phyloP scores from a whole-genome alignment of 2,113 vertebrate species.

The Lucifuga dentata region DNA sequence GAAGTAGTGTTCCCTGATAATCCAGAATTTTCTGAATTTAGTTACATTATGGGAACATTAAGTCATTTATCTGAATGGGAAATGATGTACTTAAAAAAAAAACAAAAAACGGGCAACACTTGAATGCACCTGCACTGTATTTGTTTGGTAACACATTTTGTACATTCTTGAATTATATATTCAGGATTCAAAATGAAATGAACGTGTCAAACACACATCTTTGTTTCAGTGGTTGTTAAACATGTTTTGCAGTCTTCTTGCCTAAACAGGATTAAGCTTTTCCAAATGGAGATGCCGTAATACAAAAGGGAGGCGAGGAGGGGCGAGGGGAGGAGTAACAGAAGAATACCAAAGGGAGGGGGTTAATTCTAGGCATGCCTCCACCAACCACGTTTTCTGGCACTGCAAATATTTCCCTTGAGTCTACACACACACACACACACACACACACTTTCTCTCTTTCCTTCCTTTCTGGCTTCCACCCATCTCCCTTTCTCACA shows the following conservation, averaged over 20 bases:
- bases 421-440: slow-evolving; percentile 26
- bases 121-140: neutral
- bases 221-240: slow-evolving; percentile 2
- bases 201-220: slow-evolving; percentile 9
- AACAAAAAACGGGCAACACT: no score
- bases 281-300: slow-evolving; percentile 30
- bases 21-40: no score
- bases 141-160: no score
- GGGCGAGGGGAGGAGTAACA: slow-evolving; percentile 13
- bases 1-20: no score
- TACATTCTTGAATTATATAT: no score
- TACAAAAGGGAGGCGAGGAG: neutral
- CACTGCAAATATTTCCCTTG: slow-evolving; percentile 22
- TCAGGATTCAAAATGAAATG: neutral
- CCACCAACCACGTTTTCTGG: slow-evolving; percentile 32
- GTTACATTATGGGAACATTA: no score
- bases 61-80: no score
- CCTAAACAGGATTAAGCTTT: slow-evolving; percentile 37
- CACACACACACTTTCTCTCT: neutral
- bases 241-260: slow-evolving; percentile 15
- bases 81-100: no score
- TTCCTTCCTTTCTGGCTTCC: slow-evolving; percentile 43
- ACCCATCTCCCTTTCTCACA: neutral
- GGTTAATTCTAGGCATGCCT: slow-evolving; percentile 31
- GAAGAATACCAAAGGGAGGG: slow-evolving; percentile 12